Base-by-base conservation (phyloP, 2,888 invertebrate genomes). In the Apamea sordens region DNA sequence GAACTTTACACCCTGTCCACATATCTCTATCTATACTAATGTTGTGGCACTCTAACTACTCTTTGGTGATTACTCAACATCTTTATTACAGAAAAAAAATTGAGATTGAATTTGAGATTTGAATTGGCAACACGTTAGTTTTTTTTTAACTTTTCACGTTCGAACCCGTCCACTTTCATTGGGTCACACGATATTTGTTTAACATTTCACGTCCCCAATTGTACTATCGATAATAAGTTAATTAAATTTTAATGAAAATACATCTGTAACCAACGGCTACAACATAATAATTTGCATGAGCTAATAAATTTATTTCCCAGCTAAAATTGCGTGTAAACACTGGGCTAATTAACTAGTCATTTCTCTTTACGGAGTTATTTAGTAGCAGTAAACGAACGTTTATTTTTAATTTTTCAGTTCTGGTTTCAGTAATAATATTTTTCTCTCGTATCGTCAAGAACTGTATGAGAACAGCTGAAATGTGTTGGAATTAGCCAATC, bases 261-360 rank as follows among this genome's bases (percentile, higher is more conserved):
- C 11, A 50, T 32, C 21, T 15, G 18, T 18, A 53, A 18, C 21
- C 13, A 18, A 53, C 44, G 18, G 41, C n/a, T 44, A n/a, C 21
- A 44, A 61, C 8, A 13, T 18, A 41, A 82, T 53, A 36, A 81
- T 53, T 82, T 61, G 53, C 50, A 74, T 53, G 59, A n/a, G 11
- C 15, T 59, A 21, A 64, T 69, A 44, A 63, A 74, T 68, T 67
- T 0, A 67, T 74, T 32, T 61, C 61, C 8, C 21, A 2, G 59
- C 50, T 82, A 41, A 67, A 61, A 74, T 79, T 82, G n/a, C 59
- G 13, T 59, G 59, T 82, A 44, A 74, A 67, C 44, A 61, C 18
- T 0, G 41, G 4, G 32, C 7, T 74, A 82, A 80, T 80, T 74
- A 74, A 61, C 50, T 53, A 61, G 18, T 67, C 0, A 82, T 74